Evolutionary conservation across 2,797 vertebrate species (phyloP).

Genomic region (Lepidocolaptes lacrymiger): DNA sequence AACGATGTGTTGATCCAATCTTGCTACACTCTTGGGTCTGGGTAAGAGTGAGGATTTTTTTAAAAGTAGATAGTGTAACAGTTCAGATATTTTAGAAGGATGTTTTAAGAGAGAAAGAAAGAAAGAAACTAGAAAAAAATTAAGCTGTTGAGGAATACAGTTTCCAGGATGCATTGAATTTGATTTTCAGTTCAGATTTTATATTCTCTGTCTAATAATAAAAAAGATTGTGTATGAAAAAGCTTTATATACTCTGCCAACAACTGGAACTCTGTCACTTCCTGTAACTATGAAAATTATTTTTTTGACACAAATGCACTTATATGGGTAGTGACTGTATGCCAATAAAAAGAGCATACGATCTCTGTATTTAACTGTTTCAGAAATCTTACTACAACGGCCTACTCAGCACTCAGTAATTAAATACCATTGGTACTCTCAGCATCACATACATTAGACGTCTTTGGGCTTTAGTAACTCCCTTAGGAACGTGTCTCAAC

Average conservation of each 20-base stretch:
- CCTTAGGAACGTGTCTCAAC: neutral
- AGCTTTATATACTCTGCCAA: slow-evolving; percentile 67
- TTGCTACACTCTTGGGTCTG: neutral
- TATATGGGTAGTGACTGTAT: slow-evolving; percentile 65
- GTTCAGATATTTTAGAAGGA: neutral
- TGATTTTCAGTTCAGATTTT: slow-evolving; percentile 57
- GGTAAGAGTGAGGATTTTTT: neutral
- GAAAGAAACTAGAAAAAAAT: neutral
- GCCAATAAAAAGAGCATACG: slow-evolving; percentile 71
- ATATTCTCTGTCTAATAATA: slow-evolving; percentile 55
- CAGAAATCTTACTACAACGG: slow-evolving; percentile 35
- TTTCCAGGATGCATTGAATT: slow-evolving; percentile 47
- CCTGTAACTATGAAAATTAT: slow-evolving; percentile 70
- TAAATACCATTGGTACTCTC: neutral
- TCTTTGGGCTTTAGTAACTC: neutral
- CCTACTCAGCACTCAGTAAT: neutral
- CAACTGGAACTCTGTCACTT: slow-evolving; percentile 69
- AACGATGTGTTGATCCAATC: neutral
- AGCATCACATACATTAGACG: neutral
- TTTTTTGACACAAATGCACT: slow-evolving; percentile 66
- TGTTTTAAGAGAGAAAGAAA: neutral
- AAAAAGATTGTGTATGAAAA: slow-evolving; percentile 48
- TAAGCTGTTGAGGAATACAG: slow-evolving; percentile 59
- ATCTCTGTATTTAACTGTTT: slow-evolving; percentile 38
- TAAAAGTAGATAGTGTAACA: neutral